phyloP scores from a whole-genome alignment of 1,140 invertebrate species.

The Sweltsa coloradensis region DNA sequence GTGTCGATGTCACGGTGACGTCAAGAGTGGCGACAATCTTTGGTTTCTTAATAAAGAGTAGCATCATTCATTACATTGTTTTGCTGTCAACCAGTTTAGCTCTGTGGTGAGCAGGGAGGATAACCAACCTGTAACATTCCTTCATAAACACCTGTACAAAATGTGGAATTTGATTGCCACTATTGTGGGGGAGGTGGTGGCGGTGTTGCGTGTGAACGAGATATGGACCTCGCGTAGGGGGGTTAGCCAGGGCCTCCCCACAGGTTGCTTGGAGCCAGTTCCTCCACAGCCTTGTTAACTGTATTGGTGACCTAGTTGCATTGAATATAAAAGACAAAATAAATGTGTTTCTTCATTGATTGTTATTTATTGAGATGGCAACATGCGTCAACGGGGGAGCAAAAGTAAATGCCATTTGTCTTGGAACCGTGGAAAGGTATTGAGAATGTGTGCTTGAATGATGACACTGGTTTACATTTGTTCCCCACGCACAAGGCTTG shows the following conservation, averaged over 20 bases:
- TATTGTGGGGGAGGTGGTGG: not conserved
- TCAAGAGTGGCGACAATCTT: constrained; percentile 2
- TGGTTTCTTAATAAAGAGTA: constrained; percentile 3
- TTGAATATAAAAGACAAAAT: constrained; percentile 18
- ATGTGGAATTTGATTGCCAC: constrained; percentile 3
- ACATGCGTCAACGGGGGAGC: no score
- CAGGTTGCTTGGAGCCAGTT: constrained; percentile 15
- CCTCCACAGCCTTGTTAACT: constrained; percentile 19
- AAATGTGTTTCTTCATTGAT: constrained; percentile 18
- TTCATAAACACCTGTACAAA: constrained; percentile 15
- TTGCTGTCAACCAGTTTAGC: constrained; percentile 13
- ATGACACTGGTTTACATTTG: no score
- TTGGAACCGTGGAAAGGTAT: no score
- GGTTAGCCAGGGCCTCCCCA: constrained; percentile 7
- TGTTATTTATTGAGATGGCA: constrained; percentile 1
- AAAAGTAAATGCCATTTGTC: no score
- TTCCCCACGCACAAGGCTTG: no score
- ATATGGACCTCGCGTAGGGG: constrained; percentile 8
- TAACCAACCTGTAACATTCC: constrained; percentile 16
- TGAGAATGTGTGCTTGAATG: no score
- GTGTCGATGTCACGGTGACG: constrained; percentile 1
- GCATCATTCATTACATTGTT: constrained; percentile 9
- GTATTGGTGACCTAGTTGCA: constrained; percentile 18
- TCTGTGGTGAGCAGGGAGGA: constrained; percentile 14
- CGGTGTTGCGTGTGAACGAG: not conserved